Percentiles rank a stretch among this genome's conserved stretches.
These are phyloP conservation scores for Leptothorax acervorum DNA, from an alignment of 2,888 invertebrate genomes.

Conservation along the genomic window DNA sequence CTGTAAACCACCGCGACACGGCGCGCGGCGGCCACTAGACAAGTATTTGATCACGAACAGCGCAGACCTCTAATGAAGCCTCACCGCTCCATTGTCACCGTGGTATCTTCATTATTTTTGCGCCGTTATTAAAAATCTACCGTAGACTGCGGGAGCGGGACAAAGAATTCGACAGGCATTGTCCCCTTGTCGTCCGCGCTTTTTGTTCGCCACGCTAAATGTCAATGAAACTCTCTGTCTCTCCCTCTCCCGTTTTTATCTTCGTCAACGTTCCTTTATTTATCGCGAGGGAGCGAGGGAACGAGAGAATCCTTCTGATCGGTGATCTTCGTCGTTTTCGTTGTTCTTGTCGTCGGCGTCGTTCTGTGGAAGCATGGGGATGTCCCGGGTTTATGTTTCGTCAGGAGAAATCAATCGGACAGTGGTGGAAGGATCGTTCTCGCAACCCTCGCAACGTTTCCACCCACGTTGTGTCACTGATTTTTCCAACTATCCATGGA, in stretches of 20 bases:
- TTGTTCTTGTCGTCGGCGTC: conserved; percentile 36
- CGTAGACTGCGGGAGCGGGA: conserved; percentile 75
- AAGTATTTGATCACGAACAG: conserved; percentile 74
- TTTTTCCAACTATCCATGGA: conserved; percentile 63
- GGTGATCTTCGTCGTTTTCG: conserved; percentile 39
- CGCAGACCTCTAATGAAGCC: conserved; percentile 80
- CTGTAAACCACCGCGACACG: conserved; percentile 59
- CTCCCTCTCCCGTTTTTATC: conserved; percentile 55
- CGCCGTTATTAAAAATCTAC: conserved; percentile 84
- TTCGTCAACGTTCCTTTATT: conserved; percentile 16
- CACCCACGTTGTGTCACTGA: conserved; percentile 49
- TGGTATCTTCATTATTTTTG: conserved; percentile 84
- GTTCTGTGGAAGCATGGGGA: conserved; percentile 41
- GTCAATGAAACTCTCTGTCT: conserved; percentile 82
- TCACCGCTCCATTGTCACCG: conserved; percentile 78
- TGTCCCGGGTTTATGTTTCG: conserved; percentile 47
- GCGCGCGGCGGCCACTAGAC: conserved; percentile 67
- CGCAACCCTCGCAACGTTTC: conserved; percentile 48
- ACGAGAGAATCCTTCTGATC: conserved; percentile 36
- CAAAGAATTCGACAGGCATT: conserved; percentile 85
- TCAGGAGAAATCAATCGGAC: conserved; percentile 71
- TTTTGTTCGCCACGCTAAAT: conserved; percentile 82
- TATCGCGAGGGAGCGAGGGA: conserved; percentile 24
- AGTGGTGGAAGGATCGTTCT: background rate
- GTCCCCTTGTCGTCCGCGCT: conserved; percentile 80